Conservation (phyloP, 2,888 invertebrate species). For the Athrips mouffetella region DNA sequence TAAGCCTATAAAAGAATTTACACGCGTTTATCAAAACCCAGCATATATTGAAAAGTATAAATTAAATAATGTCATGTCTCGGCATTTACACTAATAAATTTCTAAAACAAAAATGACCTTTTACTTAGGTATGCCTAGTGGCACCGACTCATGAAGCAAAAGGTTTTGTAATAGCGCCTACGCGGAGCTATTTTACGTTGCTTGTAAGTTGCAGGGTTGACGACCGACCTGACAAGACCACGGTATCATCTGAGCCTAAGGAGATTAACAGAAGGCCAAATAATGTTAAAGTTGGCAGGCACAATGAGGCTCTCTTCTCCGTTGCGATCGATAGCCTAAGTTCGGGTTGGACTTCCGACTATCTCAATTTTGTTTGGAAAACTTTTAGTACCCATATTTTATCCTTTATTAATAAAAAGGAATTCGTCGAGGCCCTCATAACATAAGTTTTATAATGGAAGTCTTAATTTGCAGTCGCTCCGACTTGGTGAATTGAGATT, state of each 20-base stretch:
- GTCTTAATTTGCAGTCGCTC: neutral
- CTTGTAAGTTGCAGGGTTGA: too few relatives aligned
- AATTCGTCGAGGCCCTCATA: neutral
- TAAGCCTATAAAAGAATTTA: too few relatives aligned
- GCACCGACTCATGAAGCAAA: neutral
- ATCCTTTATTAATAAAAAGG: conserved; percentile 14
- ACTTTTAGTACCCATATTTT: conserved; percentile 14
- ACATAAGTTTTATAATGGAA: neutral
- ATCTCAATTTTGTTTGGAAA: conserved; percentile 14
- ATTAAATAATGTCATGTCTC: too few relatives aligned
- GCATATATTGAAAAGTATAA: too few relatives aligned
- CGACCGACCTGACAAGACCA: too few relatives aligned
- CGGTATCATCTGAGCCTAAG: too few relatives aligned
- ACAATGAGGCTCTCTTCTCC: neutral
- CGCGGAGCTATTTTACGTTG: neutral
- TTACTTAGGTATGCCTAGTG: neutral
- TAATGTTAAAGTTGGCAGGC: conserved; percentile 4
- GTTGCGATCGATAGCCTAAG: conserved; percentile 2
- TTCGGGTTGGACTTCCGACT: conserved; percentile 9
- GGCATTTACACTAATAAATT: too few relatives aligned
- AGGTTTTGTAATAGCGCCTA: neutral
- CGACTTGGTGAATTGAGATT: neutral
- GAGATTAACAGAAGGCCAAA: too few relatives aligned
- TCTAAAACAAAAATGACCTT: neutral
- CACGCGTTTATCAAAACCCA: too few relatives aligned